Evolutionary conservation across 1,140 invertebrate species (phyloP).

Genomic region (Bombus vancouverensis): DNA sequence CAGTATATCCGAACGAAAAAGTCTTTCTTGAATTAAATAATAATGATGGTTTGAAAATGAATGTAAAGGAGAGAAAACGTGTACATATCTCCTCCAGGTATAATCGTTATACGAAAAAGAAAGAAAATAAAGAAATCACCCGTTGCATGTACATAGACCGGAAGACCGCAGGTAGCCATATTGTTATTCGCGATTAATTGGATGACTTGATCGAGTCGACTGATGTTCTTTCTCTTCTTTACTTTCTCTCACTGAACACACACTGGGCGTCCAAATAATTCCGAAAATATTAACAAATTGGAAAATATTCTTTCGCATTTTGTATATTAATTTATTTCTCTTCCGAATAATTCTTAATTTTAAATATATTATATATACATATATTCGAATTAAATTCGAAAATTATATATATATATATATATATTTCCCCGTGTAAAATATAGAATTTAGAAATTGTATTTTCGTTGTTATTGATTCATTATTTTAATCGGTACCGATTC

Average conservation of each 20-base stretch:
- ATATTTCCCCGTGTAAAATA: constrained; percentile 8
- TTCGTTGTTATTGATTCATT: constrained; percentile 43
- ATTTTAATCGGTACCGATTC: not conserved
- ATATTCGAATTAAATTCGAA: constrained; percentile 8
- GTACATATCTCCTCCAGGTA: not conserved
- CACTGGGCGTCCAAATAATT: not conserved
- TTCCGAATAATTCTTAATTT: not conserved
- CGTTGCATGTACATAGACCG: constrained; percentile 50
- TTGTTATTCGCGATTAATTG: constrained; percentile 44
- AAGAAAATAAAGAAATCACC: not conserved
- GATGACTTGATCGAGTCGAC: constrained; percentile 24
- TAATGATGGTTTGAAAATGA: not conserved
- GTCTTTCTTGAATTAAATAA: not conserved
- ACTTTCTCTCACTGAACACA: constrained; percentile 47
- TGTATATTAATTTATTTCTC: constrained; percentile 29
- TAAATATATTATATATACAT: not conserved
- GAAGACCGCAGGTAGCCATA: constrained; percentile 43
- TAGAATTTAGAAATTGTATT: constrained; percentile 35
- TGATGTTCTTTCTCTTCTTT: constrained; percentile 48
- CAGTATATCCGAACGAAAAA: not conserved
- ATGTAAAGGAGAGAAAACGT: not conserved
- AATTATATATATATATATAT: not conserved
- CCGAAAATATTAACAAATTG: no score
- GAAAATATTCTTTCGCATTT: not conserved
- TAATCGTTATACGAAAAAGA: not conserved